phyloP scores from a whole-genome alignment of 1,140 invertebrate genomes.

The Cotesia vestalis region DNA sequence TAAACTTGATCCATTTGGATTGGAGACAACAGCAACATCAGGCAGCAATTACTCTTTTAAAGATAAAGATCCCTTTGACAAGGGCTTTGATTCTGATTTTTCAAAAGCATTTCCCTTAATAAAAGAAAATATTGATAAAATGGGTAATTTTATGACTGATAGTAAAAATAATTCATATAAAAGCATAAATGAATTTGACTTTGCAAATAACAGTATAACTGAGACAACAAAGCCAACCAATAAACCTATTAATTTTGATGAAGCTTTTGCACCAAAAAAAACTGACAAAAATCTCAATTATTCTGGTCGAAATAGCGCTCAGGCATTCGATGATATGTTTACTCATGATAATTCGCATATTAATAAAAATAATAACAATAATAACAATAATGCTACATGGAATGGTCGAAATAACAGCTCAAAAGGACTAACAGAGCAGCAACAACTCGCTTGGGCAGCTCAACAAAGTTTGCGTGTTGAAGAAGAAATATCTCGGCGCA shows the following conservation, averaged over 20 bases:
- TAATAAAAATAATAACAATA: slow-evolving; percentile 49
- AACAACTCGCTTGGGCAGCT: slow-evolving; percentile 55
- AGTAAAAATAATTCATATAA: slow-evolving; percentile 52
- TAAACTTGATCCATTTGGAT: slow-evolving; percentile 55
- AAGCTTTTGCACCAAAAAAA: slow-evolving; percentile 48
- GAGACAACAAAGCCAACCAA: slow-evolving; percentile 35
- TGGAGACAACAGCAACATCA: slow-evolving; percentile 44
- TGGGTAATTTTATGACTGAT: slow-evolving; percentile 39
- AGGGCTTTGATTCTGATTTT: slow-evolving; percentile 56
- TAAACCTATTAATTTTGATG: slow-evolving; percentile 49
- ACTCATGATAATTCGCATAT: slow-evolving; percentile 27
- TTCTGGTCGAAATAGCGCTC: slow-evolving; percentile 39
- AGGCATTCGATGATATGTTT: slow-evolving; percentile 45
- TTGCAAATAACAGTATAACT: slow-evolving; percentile 39
- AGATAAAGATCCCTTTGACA: slow-evolving; percentile 40
- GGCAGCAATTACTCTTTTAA: slow-evolving; percentile 23
- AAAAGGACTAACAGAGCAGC: slow-evolving; percentile 47
- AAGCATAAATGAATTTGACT: slow-evolving; percentile 47
- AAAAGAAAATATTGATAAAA: slow-evolving; percentile 40
- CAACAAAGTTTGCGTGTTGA: slow-evolving; percentile 55
- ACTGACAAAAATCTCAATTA: slow-evolving; percentile 42
- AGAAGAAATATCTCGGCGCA: slow-evolving; percentile 54
- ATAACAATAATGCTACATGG: slow-evolving; percentile 48
- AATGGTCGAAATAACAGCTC: slow-evolving; percentile 35
- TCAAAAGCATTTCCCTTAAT: slow-evolving; percentile 47